Conservation (phyloP, 2,113 vertebrate species). For the Lates calcarifer region DNA sequence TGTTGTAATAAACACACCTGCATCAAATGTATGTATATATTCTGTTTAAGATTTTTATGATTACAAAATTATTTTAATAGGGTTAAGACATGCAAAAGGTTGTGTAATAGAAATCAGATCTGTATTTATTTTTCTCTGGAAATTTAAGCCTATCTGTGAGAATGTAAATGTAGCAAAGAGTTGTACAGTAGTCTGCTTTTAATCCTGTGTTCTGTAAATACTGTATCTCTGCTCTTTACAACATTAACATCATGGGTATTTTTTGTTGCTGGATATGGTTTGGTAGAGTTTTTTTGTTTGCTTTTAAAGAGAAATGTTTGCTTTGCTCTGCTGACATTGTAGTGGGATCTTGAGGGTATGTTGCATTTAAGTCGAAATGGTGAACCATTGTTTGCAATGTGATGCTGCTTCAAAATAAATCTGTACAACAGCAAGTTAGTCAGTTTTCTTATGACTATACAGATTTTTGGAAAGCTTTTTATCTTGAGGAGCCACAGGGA, state of each 20-base stretch:
- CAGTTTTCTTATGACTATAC: background rate
- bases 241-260: conserved; percentile 56
- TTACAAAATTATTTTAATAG: conserved; percentile 95
- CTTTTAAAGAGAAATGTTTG: conserved; percentile 56
- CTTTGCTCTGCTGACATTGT: conserved; percentile 62
- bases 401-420: conserved; percentile 78
- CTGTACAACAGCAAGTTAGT: conserved; percentile 46
- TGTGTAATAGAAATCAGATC: conserved; percentile 78
- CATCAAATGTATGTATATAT: conserved; percentile 91
- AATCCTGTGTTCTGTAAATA: conserved; percentile 78
- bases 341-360: conserved; percentile 59
- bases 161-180: conserved; percentile 78
- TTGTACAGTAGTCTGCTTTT: conserved; percentile 80
- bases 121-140: conserved; percentile 85
- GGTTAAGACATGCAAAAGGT: conserved; percentile 67
- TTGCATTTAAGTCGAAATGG: conserved; percentile 55
- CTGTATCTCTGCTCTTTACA: conserved; percentile 58
- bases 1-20: conserved; percentile 84
- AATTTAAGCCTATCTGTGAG: conserved; percentile 70
- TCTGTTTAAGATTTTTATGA: conserved; percentile 95
- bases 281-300: conserved; percentile 29
- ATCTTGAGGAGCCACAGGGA: background rate
- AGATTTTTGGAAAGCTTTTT: background rate
- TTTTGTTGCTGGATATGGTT: conserved; percentile 32
- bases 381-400: conserved; percentile 63